Evolutionary conservation across 2,888 invertebrate genomes (phyloP).

Genomic region (Dynastes grantii): DNA sequence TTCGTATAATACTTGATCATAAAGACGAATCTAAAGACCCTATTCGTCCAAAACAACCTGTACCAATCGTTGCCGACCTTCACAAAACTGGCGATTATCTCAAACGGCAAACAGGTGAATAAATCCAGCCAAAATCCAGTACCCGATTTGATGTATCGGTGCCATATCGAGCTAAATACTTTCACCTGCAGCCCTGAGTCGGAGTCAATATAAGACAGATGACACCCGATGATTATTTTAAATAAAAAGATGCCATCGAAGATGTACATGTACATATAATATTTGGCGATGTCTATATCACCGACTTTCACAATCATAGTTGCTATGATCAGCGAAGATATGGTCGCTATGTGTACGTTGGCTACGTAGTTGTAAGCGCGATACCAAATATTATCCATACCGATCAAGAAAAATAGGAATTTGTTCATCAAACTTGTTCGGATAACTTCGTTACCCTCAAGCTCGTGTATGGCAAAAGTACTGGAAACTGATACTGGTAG

Average conservation of each 20-base stretch:
- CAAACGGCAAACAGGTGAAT: slow-evolving; percentile 56
- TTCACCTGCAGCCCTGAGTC: slow-evolving; percentile 55
- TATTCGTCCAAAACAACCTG: slow-evolving; percentile 47
- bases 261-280: slow-evolving; percentile 33
- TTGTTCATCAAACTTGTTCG: neutral
- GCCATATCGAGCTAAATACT: slow-evolving; percentile 51
- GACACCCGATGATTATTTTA: slow-evolving; percentile 56
- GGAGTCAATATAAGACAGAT: slow-evolving; percentile 56
- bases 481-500: neutral
- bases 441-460: neutral
- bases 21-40: slow-evolving; percentile 53
- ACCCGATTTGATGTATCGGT: slow-evolving; percentile 53
- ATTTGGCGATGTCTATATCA: slow-evolving; percentile 18
- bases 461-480: neutral
- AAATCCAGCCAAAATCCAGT: slow-evolving; percentile 57
- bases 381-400: slow-evolving; percentile 30
- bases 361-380: slow-evolving; percentile 33
- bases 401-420: slow-evolving; percentile 19
- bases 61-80: neutral
- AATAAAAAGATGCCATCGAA: slow-evolving; percentile 54
- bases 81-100: slow-evolving; percentile 45
- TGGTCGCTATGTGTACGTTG: slow-evolving; percentile 46
- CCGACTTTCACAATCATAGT: slow-evolving; percentile 27
- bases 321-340: slow-evolving; percentile 47
- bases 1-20: slow-evolving; percentile 51